These are phyloP conservation scores for Creontiades dilutus DNA, from an alignment of 2,888 invertebrate species.

Conservation along the genomic window DNA sequence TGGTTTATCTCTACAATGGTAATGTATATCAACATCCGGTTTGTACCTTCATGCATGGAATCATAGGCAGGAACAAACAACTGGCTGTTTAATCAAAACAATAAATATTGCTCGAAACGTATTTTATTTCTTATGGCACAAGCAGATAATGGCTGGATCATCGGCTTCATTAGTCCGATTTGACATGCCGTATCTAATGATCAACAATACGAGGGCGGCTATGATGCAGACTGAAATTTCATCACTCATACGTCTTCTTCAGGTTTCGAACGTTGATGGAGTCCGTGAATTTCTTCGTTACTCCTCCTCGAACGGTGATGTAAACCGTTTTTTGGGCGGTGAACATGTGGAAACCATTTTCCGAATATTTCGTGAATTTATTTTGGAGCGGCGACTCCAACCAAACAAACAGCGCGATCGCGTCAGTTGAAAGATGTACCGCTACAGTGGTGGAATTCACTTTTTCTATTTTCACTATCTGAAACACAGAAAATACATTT, in stretches of 20 bases:
- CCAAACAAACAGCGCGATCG: slow-evolving; percentile 86
- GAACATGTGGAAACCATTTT: slow-evolving; percentile 84
- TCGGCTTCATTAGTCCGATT: no score
- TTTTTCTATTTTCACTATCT: slow-evolving; percentile 76
- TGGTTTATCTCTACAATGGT: no score
- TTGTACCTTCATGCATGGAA: no score
- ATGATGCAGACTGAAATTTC: no score
- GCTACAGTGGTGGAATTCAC: slow-evolving; percentile 77
- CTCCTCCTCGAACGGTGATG: slow-evolving; percentile 63
- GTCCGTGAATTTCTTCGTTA: slow-evolving; percentile 38
- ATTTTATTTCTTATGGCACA: no score
- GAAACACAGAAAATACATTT: slow-evolving; percentile 63
- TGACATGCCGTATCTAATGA: no score
- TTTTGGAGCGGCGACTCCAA: slow-evolving; percentile 80
- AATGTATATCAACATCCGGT: no score
- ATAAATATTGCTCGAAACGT: no score
- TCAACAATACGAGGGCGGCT: no score
- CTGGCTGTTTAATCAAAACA: no score
- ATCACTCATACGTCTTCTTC: slow-evolving; percentile 29
- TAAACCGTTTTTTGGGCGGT: slow-evolving; percentile 67
- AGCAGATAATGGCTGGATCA: no score
- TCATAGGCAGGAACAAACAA: no score
- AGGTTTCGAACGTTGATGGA: slow-evolving; percentile 59
- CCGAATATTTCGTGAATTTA: slow-evolving; percentile 81
- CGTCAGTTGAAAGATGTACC: slow-evolving; percentile 79